Base-by-base conservation (phyloP, 2,797 vertebrate species). In the Glossophaga mutica region DNA sequence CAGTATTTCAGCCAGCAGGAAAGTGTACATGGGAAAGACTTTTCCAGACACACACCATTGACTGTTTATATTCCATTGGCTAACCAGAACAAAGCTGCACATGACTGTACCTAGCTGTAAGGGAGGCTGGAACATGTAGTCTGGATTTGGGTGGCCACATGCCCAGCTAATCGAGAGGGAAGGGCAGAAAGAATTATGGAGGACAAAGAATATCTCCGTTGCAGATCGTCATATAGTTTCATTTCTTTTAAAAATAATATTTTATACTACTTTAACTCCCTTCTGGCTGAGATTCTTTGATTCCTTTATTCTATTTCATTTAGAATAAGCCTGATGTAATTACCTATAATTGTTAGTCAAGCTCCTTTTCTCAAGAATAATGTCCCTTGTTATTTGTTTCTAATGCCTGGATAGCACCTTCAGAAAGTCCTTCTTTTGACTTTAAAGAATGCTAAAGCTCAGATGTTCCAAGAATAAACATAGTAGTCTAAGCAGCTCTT, bases 401-500 rank as follows among this genome's bases (percentile, higher is more conserved):
- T 76, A 74, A 93, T 32, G 34, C 29, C 24, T 85, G 76, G 62
- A 77, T 57, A 62, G 34, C 39, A 34, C 34, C n/a, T 37, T 93
- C 79, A 55, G 19, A 62, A 79, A 73, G 26, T 32, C 46, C 7
- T 95, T 91, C 48, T 46, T 90, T 81, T 71, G 68, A 70, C 29
- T 84, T 94, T 90, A 90, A 88, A 76, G 42, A 95, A 55, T 55
- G 46, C 52, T 78, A 39, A 84, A 87, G n/a, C n/a, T 68, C 37
- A 29, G 32, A 71, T 57, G 46, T 87, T 16, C 39, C 21, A 9
- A 59, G 73, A 94, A 50, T 52, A 78, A 65, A 4, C 24, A 5
- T 55, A 22, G 42, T 55, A 67, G 21, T 57, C 39, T 74, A 95
- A 90, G 59, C 10, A 70, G 37, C 55, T 67, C 46, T 81, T 68